Evolutionary conservation across 2,113 vertebrate genomes (phyloP).

Genomic region (Lipophrys pholis): DNA sequence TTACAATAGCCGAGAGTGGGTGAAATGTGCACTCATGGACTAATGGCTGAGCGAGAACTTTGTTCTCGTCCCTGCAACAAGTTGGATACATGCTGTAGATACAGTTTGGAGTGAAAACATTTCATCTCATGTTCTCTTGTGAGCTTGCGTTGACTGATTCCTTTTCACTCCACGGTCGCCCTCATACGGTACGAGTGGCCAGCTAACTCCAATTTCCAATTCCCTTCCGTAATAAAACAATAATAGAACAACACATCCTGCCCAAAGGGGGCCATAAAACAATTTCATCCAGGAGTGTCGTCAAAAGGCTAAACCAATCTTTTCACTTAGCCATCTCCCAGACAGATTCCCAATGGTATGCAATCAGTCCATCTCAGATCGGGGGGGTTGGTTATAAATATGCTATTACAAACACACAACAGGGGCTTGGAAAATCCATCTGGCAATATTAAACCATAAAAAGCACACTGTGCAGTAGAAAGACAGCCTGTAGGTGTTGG

Average conservation of each 20-base stretch:
- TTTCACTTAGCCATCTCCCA: conserved; percentile 67
- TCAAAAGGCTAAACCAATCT: conserved; percentile 77
- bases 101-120: background rate
- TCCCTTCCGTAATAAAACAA: conserved; percentile 74
- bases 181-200: conserved; percentile 33
- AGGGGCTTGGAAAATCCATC: conserved; percentile 50
- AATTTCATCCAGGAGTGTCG: conserved; percentile 66
- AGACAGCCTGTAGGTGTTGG: conserved; percentile 43
- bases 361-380: conserved; percentile 48
- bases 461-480: conserved; percentile 31
- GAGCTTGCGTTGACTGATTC: conserved; percentile 33
- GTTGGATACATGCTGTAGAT: background rate
- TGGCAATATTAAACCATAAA: conserved; percentile 74
- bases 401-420: conserved; percentile 62
- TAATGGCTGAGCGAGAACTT: background rate
- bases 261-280: conserved; percentile 71
- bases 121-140: background rate
- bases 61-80: conserved; percentile 12
- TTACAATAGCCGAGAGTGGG: background rate
- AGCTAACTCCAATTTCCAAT: conserved; percentile 52
- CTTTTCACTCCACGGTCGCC: conserved; percentile 19
- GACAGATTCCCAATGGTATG: conserved; percentile 55
- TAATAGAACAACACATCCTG: conserved; percentile 65
- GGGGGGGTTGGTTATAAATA: conserved; percentile 68
- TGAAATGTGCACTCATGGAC: background rate